Conservation (phyloP, 2,113 vertebrate species). For the Zosterops borbonicus region DNA sequence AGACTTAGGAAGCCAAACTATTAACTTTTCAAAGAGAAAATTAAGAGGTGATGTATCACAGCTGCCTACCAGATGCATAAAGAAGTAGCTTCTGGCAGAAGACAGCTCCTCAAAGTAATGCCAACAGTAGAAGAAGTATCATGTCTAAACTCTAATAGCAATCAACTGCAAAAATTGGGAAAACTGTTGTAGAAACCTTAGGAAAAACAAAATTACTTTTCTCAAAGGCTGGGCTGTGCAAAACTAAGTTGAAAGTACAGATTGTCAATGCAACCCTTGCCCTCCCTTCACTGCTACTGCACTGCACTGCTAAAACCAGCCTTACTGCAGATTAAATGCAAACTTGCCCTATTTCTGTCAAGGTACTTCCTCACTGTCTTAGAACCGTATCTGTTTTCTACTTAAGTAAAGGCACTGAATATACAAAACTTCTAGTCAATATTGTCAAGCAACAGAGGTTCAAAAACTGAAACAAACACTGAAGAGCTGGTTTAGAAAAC, state of each 20-base stretch:
- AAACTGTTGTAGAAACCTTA: background rate
- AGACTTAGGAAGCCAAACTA: background rate
- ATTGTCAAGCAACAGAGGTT: background rate
- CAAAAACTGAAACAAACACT: background rate
- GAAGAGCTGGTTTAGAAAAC: background rate
- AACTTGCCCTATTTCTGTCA: background rate
- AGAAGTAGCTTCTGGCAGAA: background rate
- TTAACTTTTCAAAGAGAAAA: background rate
- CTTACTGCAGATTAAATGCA: background rate
- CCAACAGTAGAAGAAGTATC: background rate
- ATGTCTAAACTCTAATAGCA: background rate
- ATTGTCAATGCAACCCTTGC: background rate
- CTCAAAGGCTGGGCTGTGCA: background rate
- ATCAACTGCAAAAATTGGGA: background rate
- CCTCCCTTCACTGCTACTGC: background rate
- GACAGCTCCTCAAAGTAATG: background rate
- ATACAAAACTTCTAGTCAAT: background rate
- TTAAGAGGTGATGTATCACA: background rate
- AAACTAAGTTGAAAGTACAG: background rate
- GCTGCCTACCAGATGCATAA: background rate
- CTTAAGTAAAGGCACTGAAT: background rate
- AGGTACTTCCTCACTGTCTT: background rate
- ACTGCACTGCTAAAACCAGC: fast-evolving
- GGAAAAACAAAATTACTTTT: background rate
- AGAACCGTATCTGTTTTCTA: background rate